Percentiles rank a stretch among this genome's conserved stretches.
Conservation (phyloP, 2,797 vertebrate genomes). For the Perodicticus potto region DNA sequence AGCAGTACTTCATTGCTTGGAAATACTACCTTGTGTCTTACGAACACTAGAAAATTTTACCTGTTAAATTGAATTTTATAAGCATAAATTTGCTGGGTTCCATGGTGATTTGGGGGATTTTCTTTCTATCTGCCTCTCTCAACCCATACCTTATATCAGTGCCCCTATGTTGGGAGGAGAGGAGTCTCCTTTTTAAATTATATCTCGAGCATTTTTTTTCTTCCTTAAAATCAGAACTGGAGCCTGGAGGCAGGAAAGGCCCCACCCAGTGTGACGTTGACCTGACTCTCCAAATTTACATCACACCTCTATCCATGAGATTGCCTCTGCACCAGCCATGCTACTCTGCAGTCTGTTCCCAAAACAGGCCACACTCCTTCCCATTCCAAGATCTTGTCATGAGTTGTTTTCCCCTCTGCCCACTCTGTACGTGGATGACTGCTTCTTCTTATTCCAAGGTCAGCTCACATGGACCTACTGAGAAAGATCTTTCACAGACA, state of each 20-base stretch:
- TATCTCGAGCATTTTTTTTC: not conserved
- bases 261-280: fast-evolving
- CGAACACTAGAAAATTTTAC: not conserved
- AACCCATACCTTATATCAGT: not conserved
- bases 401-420: not conserved
- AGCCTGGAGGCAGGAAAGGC: not conserved
- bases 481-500: not conserved
- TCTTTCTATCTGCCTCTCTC: not conserved
- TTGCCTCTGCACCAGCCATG: not conserved
- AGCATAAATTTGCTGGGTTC: not conserved
- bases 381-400: not conserved
- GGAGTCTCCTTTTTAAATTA: not conserved
- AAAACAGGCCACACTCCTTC: not conserved
- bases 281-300: not conserved
- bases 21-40: not conserved
- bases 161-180: not conserved
- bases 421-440: not conserved
- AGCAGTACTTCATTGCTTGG: not conserved
- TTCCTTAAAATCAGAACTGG: not conserved
- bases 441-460: not conserved
- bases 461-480: not conserved
- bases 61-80: not conserved
- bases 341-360: not conserved
- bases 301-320: not conserved
- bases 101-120: not conserved